Evolutionary conservation across 2,797 vertebrate species (phyloP).

Genomic region (Trematomus bernacchii): DNA sequence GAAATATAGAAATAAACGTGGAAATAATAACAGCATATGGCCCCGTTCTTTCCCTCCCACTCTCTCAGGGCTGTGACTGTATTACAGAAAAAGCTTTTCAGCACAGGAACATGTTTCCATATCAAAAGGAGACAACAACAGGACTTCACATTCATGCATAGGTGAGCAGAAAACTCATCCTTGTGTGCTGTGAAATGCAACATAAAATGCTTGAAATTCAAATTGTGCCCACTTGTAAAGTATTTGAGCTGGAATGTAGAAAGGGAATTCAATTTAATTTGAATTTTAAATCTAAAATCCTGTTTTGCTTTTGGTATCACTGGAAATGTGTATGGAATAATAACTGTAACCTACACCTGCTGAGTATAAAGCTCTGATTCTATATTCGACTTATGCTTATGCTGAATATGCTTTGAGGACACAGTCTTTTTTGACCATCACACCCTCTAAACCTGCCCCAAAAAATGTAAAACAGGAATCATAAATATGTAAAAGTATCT

Average conservation of each 20-base stretch:
- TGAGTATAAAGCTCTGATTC: background rate
- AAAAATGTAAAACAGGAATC: background rate
- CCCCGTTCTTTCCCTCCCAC: conserved; percentile 68
- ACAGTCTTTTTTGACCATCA: too few relatives aligned
- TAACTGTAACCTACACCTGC: background rate
- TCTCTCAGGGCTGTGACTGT: conserved; percentile 81
- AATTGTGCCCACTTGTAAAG: conserved; percentile 34
- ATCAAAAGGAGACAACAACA: conserved; percentile 89
- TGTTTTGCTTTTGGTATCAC: conserved; percentile 26
- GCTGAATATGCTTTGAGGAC: too few relatives aligned
- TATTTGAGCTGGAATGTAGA: conserved; percentile 30
- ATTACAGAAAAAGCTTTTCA: conserved; percentile 83
- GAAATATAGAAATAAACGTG: conserved; percentile 87
- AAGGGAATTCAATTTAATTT: conserved; percentile 29
- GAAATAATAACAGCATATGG: conserved; percentile 88
- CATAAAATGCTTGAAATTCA: conserved; percentile 40
- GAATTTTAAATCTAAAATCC: conserved; percentile 49
- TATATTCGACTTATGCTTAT: too few relatives aligned
- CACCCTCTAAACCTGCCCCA: background rate
- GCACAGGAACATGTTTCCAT: conserved; percentile 91
- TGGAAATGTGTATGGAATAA: conserved; percentile 26
- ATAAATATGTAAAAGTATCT: background rate
- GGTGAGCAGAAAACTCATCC: conserved; percentile 7
- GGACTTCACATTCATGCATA: conserved; percentile 85
- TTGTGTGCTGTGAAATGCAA: conserved; percentile 6